Evolutionary conservation across 2,888 invertebrate genomes (phyloP).

Genomic region (Rhimphoctona megacephalus): DNA sequence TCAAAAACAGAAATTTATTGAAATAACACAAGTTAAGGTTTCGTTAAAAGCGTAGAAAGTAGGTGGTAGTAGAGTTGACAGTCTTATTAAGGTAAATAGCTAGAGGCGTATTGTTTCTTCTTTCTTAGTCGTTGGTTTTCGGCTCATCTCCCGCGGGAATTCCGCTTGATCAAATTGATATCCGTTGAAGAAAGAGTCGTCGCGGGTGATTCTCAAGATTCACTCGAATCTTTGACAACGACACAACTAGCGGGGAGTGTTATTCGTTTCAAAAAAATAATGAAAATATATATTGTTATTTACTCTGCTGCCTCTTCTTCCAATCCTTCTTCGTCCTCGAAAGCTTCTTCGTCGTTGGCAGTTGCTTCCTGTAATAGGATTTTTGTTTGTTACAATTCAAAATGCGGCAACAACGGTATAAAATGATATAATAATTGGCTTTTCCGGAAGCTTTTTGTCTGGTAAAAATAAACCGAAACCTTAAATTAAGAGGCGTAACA

Average conservation of each 20-base stretch:
- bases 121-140: neutral
- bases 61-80: conserved; percentile 58
- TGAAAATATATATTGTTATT: conserved; percentile 7
- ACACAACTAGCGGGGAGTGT: conserved; percentile 25
- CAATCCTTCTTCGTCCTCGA: conserved; percentile 69
- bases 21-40: conserved; percentile 17
- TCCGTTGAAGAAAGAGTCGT: conserved; percentile 1
- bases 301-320: conserved; percentile 69
- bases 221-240: neutral
- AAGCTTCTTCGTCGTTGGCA: conserved; percentile 70
- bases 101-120: conserved; percentile 31
- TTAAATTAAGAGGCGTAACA: neutral
- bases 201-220: neutral
- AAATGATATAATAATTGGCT: neutral
- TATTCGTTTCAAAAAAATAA: conserved; percentile 16
- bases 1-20: conserved; percentile 12
- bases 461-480: neutral
- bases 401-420: neutral
- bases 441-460: neutral
- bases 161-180: conserved; percentile 26
- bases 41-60: conserved; percentile 43
- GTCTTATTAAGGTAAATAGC: conserved; percentile 59
- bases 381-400: neutral
- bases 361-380: conserved; percentile 68
- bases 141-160: conserved; percentile 6